Evolutionary conservation across 2,113 vertebrate species (phyloP), one percentile per base, ranked within the genome.

Genomic region (Dissostichus mawsoni): DNA sequence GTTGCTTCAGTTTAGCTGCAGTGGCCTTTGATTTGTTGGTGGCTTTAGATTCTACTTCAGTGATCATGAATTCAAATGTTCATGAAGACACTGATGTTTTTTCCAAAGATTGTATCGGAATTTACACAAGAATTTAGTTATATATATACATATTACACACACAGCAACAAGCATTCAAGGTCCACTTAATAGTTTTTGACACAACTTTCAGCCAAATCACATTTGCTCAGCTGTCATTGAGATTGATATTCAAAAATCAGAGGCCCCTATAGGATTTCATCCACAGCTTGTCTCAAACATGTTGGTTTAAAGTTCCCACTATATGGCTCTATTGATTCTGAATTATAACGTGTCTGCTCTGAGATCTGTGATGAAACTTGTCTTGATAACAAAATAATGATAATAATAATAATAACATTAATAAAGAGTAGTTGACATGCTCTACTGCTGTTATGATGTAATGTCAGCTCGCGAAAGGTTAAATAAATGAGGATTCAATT

Each of bases 401-500:
- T 4, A 3, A 29, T 29, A 3, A 29, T 41, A 8, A 7, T 41
- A 41, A 41, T 7, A 41, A 41, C 8, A 41, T 7, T 41, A 41
- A 41, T 41, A 41, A 41, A 41, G 36, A 13, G 47, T 13, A 48
- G n/a, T 52, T 9, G 8, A 5, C 64, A 48, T n/a, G 17, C 25
- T 41, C 41, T 67, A 52, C 44, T 25, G 62, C 61, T 78, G 56
- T 55, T 71, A 71, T 72, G 17, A 74, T 83, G 65, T 68, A 51
- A 78, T 36, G 25, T 76, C 58, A 69, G 64, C 76, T 78, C 69
- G 48, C 4, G 16, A 56, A n/a, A 76, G 66, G 79, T 88, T 79
- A 50, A 86, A 69, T 82, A 69, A 87, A 87, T 45, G 71, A 81
- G 83, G 86, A 83, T 87, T 78, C 36, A 8, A 41, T 41, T 41